phyloP scores from a whole-genome alignment of 1,140 invertebrate species.

The Caenorhabditis remanei region DNA sequence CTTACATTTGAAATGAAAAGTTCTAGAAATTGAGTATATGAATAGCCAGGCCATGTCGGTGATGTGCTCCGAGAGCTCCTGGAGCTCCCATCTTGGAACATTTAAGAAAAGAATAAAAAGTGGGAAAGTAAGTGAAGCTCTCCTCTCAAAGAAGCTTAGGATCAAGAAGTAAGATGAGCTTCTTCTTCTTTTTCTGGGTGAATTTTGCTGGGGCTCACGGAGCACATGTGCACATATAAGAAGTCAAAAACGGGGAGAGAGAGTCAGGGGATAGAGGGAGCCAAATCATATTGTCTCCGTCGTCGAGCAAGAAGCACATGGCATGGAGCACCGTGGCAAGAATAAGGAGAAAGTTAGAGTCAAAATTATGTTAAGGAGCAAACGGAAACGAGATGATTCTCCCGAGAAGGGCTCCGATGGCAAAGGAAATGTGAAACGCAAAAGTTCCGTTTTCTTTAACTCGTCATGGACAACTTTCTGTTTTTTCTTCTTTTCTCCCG shows the following conservation, averaged over 20 bases:
- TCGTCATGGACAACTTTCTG: not conserved
- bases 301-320: too few relatives aligned
- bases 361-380: constrained; percentile 33
- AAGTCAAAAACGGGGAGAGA: not conserved
- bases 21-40: constrained; percentile 41
- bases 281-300: constrained; percentile 48
- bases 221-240: not conserved
- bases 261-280: not conserved
- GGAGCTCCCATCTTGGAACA: constrained; percentile 5
- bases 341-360: not conserved
- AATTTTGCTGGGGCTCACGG: not conserved
- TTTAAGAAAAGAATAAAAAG: too few relatives aligned
- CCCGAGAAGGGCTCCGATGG: not conserved
- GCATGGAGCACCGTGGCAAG: not conserved
- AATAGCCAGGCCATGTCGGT: constrained; percentile 35
- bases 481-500: not conserved
- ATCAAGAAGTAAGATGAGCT: not conserved
- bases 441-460: not conserved
- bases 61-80: not conserved
- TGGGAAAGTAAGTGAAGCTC: not conserved
- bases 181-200: not conserved
- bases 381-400: not conserved
- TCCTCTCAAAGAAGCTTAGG: not conserved
- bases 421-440: constrained; percentile 51
- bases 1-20: constrained; percentile 50